Conservation (phyloP, 2,797 vertebrate species). For the Gastrophryne carolinensis region DNA sequence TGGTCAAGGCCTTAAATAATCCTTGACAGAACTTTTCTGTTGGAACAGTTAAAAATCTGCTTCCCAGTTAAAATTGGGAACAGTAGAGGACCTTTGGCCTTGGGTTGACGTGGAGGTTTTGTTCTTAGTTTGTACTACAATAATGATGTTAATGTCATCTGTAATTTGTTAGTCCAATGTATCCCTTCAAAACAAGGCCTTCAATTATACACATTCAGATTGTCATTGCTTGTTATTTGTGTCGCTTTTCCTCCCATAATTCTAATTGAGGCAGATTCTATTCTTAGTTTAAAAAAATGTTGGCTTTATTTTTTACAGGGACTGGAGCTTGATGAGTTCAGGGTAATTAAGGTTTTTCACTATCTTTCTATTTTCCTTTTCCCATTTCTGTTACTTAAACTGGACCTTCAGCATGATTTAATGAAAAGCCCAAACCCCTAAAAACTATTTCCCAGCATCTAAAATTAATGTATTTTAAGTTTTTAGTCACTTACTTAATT, state of each 20-base stretch:
- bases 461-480: too few relatives aligned
- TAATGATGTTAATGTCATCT: constrained; percentile 24
- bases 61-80: constrained; percentile 1
- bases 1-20: too few relatives aligned
- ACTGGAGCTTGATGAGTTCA: too few relatives aligned
- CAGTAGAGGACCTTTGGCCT: constrained; percentile 22
- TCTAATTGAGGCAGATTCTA: not conserved
- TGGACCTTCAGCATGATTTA: too few relatives aligned
- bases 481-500: too few relatives aligned
- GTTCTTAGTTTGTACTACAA: constrained; percentile 16
- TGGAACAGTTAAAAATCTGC: constrained; percentile 14
- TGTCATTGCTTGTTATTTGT: not conserved
- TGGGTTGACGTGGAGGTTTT: not conserved
- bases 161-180: constrained; percentile 13
- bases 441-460: too few relatives aligned
- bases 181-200: constrained; percentile 7
- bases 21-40: too few relatives aligned
- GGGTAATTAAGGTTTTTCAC: too few relatives aligned
- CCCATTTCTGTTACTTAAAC: too few relatives aligned
- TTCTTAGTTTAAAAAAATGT: not conserved
- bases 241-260: not conserved
- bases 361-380: too few relatives aligned
- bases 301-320: not conserved
- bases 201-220: constrained; percentile 8
- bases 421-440: too few relatives aligned